Base-by-base conservation (phyloP, 2,113 vertebrate species). In the Sclerurus mexicanus region DNA sequence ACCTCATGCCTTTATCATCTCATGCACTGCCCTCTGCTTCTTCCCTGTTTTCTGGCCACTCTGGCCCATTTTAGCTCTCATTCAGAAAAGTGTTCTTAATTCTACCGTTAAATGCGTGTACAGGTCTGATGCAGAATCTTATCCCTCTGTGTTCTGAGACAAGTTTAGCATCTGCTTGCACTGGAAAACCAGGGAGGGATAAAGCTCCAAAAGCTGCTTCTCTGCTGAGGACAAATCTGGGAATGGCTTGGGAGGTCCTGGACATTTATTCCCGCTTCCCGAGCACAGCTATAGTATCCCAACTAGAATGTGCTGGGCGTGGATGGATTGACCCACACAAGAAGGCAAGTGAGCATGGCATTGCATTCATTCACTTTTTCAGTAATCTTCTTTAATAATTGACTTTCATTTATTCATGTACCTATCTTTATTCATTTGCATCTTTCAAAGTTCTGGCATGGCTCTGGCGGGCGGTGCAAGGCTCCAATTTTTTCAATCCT, bases 391-490 rank as follows among this genome's bases (percentile, higher is more conserved):
- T 82, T 91, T 85, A 95, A 91, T 94, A 87, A 85, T 28, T 82
- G 27, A 74, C 81, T 91, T 93, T 47, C 74, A 78, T 75, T 78
- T 95, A 95, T 85, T 93, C 77, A 85, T 94, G 89, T 87, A 90
- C 71, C 53, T 68, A 79, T 91, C 90, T 87, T 82, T 52, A 71
- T 78, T 82, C 49, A 56, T 82, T 79, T 90, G 69, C 92, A 73
- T 93, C 71, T 94, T 56, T 64, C 90, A 76, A 60, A 94, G 87
- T 79, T 49, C 78, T 82, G 75, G 87, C 93, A 62, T 0, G 1
- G 71, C 81, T 85, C n/a, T 76, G 67, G 53, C 3, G 0, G 85
- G 68, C 47, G 72, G 82, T 46, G 77, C 37, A 72, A 69, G 58
- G 44, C 71, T 95, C 89, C 8, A 6, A 2, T 63, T 79, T 84